phyloP scores from a whole-genome alignment of 2,113 vertebrate genomes.

The Eublepharis macularius region DNA sequence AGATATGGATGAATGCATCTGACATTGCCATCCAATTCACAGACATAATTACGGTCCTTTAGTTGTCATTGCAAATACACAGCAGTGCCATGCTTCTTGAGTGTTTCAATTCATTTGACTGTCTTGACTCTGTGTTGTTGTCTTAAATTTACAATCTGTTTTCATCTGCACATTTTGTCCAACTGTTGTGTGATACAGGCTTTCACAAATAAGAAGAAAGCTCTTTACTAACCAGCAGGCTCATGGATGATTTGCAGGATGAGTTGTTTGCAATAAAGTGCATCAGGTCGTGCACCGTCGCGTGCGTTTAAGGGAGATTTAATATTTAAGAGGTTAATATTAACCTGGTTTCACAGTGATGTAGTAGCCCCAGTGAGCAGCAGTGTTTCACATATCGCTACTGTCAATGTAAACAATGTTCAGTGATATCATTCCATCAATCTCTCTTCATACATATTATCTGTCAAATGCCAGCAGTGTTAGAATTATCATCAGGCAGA shows the following conservation, averaged over 20 bases:
- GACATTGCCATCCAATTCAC: background rate
- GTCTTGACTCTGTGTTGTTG: background rate
- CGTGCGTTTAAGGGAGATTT: background rate
- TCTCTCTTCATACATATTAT: slow-evolving; percentile 7
- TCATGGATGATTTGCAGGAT: background rate
- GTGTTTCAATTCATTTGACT: background rate
- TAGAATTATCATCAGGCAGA: background rate
- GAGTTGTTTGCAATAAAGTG: slow-evolving; percentile 24
- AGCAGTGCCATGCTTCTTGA: background rate
- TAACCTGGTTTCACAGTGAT: slow-evolving; percentile 12
- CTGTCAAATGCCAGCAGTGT: background rate
- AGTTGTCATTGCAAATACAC: background rate
- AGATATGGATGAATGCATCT: background rate
- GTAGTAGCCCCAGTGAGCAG: background rate
- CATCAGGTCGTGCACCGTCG: background rate
- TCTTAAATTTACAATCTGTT: background rate
- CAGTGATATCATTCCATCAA: slow-evolving; percentile 15
- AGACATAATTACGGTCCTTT: background rate
- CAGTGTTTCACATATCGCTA: background rate
- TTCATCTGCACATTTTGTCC: background rate
- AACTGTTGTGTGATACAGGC: background rate
- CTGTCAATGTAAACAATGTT: slow-evolving; percentile 2
- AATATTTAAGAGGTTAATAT: slow-evolving; percentile 1
- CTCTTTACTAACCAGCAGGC: background rate
- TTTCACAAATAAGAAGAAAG: background rate